Percentiles rank a stretch among this genome's conserved stretches.
phyloP scores from a whole-genome alignment of 2,888 invertebrate species.

The Globia sparganii region DNA sequence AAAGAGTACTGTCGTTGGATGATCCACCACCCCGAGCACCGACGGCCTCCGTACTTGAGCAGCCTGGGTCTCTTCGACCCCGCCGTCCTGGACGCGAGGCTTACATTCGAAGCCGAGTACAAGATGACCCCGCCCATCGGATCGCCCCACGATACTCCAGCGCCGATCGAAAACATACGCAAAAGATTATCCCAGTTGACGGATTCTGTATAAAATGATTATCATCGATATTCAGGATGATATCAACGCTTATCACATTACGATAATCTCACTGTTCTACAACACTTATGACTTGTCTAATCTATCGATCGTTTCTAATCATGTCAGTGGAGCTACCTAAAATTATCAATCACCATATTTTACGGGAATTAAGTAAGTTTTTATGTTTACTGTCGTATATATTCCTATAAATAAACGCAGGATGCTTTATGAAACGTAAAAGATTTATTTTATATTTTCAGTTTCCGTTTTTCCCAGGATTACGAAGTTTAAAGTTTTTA shows the following conservation, averaged over 20 bases:
- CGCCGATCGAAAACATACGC: slow-evolving; percentile 80
- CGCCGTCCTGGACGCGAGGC: slow-evolving; percentile 80
- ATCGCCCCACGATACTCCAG: slow-evolving; percentile 70
- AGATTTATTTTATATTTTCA: background rate
- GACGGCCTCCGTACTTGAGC: slow-evolving; percentile 88
- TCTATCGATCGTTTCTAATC: slow-evolving; percentile 44
- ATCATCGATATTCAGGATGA: slow-evolving; percentile 11
- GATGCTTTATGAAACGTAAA: background rate
- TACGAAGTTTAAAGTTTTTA: background rate
- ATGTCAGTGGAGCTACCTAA: slow-evolving; percentile 18
- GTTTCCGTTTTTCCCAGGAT: background rate
- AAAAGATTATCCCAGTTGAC: slow-evolving; percentile 79
- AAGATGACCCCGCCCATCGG: slow-evolving; percentile 59
- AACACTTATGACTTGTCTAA: slow-evolving; percentile 20
- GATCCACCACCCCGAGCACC: slow-evolving; percentile 88
- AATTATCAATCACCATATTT: slow-evolving; percentile 1
- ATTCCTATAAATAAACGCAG: slow-evolving; percentile 7
- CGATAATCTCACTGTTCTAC: slow-evolving; percentile 29
- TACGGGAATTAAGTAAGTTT: background rate
- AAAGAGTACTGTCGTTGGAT: slow-evolving; percentile 91
- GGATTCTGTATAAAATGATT: slow-evolving; percentile 66
- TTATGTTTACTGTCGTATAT: background rate
- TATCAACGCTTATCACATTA: slow-evolving; percentile 48
- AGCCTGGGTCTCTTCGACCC: slow-evolving; percentile 89
- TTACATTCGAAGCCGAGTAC: slow-evolving; percentile 78